These are phyloP conservation scores for Caenorhabditis tropicalis DNA, from an alignment of 1,140 invertebrate genomes.

Conservation along the genomic window DNA sequence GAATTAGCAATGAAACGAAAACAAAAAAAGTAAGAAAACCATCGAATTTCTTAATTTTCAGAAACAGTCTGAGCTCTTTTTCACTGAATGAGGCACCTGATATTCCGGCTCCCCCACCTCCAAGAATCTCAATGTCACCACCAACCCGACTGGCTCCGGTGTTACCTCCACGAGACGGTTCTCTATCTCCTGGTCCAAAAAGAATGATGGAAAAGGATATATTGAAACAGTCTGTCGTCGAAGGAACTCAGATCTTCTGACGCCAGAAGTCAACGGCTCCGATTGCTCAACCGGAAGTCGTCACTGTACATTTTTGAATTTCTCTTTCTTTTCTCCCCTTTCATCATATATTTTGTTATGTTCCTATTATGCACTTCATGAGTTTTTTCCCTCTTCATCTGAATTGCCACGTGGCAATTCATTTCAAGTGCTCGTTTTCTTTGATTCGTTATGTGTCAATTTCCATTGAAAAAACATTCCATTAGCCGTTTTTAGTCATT, in stretches of 20 bases:
- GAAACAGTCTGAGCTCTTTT: conserved; percentile 2
- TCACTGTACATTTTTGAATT: conserved; percentile 10
- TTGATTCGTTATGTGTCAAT: conserved; percentile 25
- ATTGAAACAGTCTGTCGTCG: background rate
- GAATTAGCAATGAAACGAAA: too few relatives aligned
- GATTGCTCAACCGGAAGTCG: background rate
- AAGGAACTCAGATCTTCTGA: conserved; percentile 16
- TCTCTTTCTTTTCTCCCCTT: too few relatives aligned
- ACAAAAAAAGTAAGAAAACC: too few relatives aligned
- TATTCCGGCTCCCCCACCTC: conserved; percentile 12
- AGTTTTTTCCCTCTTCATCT: background rate
- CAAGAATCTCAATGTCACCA: background rate
- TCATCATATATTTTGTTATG: background rate
- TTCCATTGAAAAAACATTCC: conserved; percentile 1
- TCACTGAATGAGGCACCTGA: conserved; percentile 1
- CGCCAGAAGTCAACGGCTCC: conserved; percentile 1
- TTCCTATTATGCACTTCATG: background rate
- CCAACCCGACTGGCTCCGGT: conserved; percentile 1
- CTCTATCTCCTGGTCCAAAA: background rate
- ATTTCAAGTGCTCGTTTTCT: background rate
- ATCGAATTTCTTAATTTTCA: conserved; percentile 5
- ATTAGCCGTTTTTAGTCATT: background rate
- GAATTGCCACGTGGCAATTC: background rate
- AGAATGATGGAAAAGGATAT: background rate
- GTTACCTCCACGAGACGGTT: background rate